Evolutionary conservation across 2,113 vertebrate species (phyloP), one percentile per base, ranked within the genome.

Genomic region (Melanocharis versteri): DNA sequence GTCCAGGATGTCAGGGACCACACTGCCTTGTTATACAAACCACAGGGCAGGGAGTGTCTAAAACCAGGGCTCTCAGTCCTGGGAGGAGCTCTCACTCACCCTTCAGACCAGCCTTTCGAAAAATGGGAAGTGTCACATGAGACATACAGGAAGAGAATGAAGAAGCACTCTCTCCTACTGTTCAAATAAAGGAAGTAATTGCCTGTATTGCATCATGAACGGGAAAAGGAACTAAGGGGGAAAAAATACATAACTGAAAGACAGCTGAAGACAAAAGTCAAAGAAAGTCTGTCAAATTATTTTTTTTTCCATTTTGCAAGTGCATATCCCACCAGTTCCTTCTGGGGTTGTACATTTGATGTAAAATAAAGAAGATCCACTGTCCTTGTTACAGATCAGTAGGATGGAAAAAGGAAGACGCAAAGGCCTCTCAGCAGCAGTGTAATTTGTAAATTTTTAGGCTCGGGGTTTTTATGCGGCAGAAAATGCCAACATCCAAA

Each of bases 161-260:
- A 79, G 18, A 64, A 72, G 47, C 47, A 72, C 64, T 68, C 69
- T 44, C 51, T 75, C 80, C 64, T 91, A 3, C 83, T 77, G 54
- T 37, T 90, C 78, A 96, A 91, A 95, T 92, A 95, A 82, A 95
- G 91, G 89, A 96, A 95, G 73, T 33, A 92, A 94, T 96, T 75
- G 77, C 73, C 42, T 61, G 31, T 60, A 89, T 79, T 82, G 37
- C 70, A 95, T 45, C 73, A 72, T 4, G 15, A 68, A 64, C 17
- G 7, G 61, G 72, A 94, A 92, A 81, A 89, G 33, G 77, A 91
- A 87, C 40, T 23, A 56, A 22, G 9, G 19, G 37, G 11, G 2
- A 12, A 23, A 57, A 58, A 28, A 27, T 14, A 54, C 19, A 45
- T 33, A 69, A 88, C 69, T 77, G 65, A 94, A 89, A 89, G 80